Evolutionary conservation across 2,113 vertebrate genomes (phyloP).

Genomic region (Coturnix japonica): DNA sequence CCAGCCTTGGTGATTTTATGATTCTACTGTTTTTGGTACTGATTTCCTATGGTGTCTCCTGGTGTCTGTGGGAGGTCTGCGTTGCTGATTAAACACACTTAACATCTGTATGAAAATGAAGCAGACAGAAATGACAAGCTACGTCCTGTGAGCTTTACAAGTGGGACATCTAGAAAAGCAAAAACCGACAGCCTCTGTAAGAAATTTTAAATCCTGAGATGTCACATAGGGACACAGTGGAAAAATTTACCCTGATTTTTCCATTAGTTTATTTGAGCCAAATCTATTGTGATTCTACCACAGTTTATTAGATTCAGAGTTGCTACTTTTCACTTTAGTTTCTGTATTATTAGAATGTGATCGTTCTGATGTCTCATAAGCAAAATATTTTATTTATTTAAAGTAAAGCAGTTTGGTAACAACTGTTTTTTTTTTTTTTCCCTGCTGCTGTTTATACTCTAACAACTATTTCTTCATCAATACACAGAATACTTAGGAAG

Average conservation of each 20-base stretch:
- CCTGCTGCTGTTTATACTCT: not conserved
- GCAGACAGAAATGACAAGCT: not conserved
- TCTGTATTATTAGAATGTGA: constrained; percentile 7
- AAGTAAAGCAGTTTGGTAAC: not conserved
- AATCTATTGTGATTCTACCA: constrained; percentile 24
- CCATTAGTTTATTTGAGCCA: constrained; percentile 39
- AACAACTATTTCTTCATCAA: not conserved
- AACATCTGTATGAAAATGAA: not conserved
- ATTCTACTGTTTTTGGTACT: not conserved
- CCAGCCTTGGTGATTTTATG: no score
- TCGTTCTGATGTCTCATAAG: not conserved
- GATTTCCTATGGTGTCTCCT: not conserved
- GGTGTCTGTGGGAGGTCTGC: not conserved
- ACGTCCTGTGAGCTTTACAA: not conserved
- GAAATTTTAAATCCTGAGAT: constrained; percentile 5
- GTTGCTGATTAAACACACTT: not conserved
- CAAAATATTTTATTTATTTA: constrained; percentile 5
- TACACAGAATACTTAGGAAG: not conserved
- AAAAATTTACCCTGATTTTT: constrained; percentile 47
- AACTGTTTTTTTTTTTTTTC: not conserved
- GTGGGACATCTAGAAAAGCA: not conserved
- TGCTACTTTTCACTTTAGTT: constrained; percentile 20
- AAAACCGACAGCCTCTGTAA: not conserved
- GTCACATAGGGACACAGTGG: constrained; percentile 38
- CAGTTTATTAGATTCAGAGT: constrained; percentile 33